Evolutionary conservation across 2,797 vertebrate genomes (phyloP).

Genomic region (Malacoraja senta): DNA sequence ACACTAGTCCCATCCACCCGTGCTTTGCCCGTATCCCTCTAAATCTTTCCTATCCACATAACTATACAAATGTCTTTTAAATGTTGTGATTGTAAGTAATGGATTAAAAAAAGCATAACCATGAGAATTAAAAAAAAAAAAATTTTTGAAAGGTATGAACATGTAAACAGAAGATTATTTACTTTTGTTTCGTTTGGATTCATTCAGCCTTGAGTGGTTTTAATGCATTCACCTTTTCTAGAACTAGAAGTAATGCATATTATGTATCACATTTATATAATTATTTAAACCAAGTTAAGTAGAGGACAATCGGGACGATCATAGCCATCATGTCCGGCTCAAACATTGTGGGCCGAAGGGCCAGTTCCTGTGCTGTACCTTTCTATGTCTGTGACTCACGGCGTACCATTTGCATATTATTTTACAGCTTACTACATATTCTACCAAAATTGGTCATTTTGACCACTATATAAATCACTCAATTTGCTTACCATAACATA

Average conservation of each 20-base stretch:
- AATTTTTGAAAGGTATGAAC: no score
- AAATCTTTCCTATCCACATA: no score
- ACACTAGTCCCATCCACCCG: no score
- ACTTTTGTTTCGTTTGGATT: background rate
- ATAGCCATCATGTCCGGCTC: no score
- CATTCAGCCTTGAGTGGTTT: background rate
- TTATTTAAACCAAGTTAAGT: background rate
- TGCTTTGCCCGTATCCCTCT: no score
- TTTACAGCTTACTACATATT: background rate
- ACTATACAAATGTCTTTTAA: no score
- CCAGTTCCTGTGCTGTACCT: no score
- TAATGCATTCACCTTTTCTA: background rate
- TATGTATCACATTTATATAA: background rate
- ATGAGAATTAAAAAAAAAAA: no score
- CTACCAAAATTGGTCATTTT: background rate
- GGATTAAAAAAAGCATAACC: background rate
- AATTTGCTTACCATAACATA: no score
- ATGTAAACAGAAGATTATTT: background rate
- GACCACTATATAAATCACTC: background rate
- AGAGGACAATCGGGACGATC: no score
- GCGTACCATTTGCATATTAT: background rate
- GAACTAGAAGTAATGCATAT: background rate
- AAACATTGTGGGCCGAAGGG: no score
- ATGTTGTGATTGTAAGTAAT: no score
- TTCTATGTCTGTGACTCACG: background rate